Conservation (phyloP, 2,888 invertebrate species). For the Parthenolecanium corni region DNA sequence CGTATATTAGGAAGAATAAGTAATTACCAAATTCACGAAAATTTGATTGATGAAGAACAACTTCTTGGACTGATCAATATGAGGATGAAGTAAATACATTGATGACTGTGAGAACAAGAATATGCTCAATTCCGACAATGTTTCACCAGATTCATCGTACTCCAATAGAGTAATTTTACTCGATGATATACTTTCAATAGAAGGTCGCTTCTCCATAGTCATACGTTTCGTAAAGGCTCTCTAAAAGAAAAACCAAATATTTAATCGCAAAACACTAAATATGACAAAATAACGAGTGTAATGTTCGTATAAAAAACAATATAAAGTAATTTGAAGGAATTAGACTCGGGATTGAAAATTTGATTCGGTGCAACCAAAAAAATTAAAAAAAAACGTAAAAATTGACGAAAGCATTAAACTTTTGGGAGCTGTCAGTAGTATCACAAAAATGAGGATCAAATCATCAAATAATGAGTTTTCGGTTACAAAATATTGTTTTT, state of each 20-base stretch:
- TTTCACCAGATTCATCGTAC: conserved; percentile 12
- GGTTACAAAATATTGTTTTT: too few relatives aligned
- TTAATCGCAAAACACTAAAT: not conserved
- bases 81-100: conserved; percentile 19
- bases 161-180: conserved; percentile 6
- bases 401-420: too few relatives aligned
- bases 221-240: conserved; percentile 15
- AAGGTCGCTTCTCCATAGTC: not conserved
- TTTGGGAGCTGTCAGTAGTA: too few relatives aligned
- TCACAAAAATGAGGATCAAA: too few relatives aligned
- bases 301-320: not conserved
- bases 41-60: conserved; percentile 23
- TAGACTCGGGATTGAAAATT: too few relatives aligned
- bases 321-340: too few relatives aligned
- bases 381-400: too few relatives aligned
- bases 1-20: not conserved
- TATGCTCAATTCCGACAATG: not conserved
- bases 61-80: conserved; percentile 16
- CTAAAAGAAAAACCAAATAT: not conserved
- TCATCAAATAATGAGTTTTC: too few relatives aligned
- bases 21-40: conserved; percentile 23
- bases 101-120: conserved; percentile 14
- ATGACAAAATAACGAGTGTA: not conserved
- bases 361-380: too few relatives aligned
- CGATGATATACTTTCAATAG: conserved; percentile 2